Conservation (phyloP, 2,113 vertebrate genomes). For the Eleginops maclovinus region DNA sequence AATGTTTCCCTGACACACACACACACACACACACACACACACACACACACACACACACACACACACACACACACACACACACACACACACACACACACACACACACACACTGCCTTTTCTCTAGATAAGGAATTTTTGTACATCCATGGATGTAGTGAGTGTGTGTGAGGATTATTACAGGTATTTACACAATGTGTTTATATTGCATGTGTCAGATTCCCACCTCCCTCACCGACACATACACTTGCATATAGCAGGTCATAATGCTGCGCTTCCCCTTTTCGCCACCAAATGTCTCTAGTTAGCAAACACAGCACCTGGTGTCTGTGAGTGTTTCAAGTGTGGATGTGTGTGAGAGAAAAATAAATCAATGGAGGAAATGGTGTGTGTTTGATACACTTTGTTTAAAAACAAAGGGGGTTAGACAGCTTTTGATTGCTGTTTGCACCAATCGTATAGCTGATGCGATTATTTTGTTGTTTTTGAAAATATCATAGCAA, state of each 20-base stretch:
- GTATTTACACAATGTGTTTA: no score
- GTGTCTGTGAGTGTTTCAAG: neutral
- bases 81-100: no score
- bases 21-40: conserved; percentile 7
- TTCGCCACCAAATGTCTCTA: conserved; percentile 51
- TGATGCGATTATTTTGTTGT: no score
- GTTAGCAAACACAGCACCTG: conserved; percentile 26
- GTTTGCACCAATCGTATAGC: no score
- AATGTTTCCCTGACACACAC: conserved; percentile 20
- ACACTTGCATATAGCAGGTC: no score
- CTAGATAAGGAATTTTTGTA: neutral
- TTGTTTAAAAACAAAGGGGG: no score
- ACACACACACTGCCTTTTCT: no score
- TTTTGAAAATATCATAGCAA: no score
- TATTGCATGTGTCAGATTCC: no score
- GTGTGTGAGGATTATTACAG: neutral
- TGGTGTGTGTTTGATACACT: no score
- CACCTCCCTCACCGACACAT: no score
- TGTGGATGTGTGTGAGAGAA: neutral
- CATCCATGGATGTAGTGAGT: neutral
- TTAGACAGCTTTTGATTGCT: no score
- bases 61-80: conserved; percentile 21
- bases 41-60: conserved; percentile 8
- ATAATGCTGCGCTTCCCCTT: conserved; percentile 18
- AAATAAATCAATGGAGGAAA: neutral